phyloP scores from a whole-genome alignment of 1,140 invertebrate genomes.

The Drosophila insularis region DNA sequence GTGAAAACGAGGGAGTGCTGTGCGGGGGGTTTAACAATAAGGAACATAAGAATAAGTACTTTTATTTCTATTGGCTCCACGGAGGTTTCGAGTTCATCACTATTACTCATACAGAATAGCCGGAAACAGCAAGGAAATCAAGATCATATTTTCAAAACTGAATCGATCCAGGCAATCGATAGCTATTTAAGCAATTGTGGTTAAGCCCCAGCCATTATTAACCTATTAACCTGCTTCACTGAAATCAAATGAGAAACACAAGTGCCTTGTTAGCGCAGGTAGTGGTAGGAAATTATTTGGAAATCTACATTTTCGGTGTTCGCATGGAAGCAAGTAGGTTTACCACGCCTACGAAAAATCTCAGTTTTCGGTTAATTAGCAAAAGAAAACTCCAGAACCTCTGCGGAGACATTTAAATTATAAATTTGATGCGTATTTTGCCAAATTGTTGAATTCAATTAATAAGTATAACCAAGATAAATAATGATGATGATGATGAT shows the following conservation, averaged over 20 bases:
- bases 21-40: neutral
- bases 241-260: slow-evolving; percentile 3
- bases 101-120: neutral
- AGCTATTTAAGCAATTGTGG: neutral
- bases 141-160: neutral
- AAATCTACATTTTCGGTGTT: neutral
- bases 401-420: neutral
- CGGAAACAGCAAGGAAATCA: neutral
- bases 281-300: slow-evolving; percentile 2
- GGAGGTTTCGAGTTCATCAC: neutral
- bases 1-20: slow-evolving; percentile 25
- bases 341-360: neutral
- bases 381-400: neutral
- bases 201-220: neutral
- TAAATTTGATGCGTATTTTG: neutral
- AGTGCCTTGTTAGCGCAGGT: slow-evolving; percentile 7
- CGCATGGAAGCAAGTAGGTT: too few species aligned
- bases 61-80: neutral
- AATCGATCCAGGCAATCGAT: neutral
- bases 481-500: neutral
- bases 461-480: neutral
- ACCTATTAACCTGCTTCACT: neutral
- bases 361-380: neutral
- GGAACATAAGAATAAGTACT: slow-evolving; percentile 3
- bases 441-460: neutral